Percentiles rank a stretch among this genome's conserved stretches.
These are phyloP conservation scores for Heliconius congener DNA, from an alignment of 1,140 invertebrate genomes.

Conservation along the genomic window DNA sequence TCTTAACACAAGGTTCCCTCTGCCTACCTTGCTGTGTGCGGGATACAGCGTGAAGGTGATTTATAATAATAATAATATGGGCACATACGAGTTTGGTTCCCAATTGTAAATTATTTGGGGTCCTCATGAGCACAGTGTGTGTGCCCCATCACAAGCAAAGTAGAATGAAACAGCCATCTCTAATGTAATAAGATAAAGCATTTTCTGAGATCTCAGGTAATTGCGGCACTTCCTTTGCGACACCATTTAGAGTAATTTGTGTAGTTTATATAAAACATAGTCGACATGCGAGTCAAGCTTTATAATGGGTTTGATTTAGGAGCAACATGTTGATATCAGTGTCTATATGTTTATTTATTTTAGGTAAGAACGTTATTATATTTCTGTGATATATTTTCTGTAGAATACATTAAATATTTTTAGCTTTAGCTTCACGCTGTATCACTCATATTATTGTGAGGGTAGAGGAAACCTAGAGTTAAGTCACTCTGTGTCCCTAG, in stretches of 20 bases:
- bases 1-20: too few relatives aligned
- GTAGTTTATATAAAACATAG: slow-evolving; percentile 70
- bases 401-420: too few relatives aligned
- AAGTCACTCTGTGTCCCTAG: too few relatives aligned
- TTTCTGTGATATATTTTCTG: neutral
- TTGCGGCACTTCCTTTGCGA: slow-evolving; percentile 65
- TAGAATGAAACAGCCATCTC: neutral
- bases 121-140: too few relatives aligned
- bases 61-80: too few relatives aligned
- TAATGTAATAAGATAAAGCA: slow-evolving; percentile 33
- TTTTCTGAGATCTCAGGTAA: slow-evolving; percentile 51
- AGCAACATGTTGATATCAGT: slow-evolving; percentile 50
- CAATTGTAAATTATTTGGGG: too few relatives aligned
- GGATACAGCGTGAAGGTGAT: too few relatives aligned
- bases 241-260: slow-evolving; percentile 73
- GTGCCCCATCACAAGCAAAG: neutral
- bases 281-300: slow-evolving; percentile 50
- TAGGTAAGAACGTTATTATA: slow-evolving; percentile 48
- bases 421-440: too few relatives aligned
- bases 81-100: too few relatives aligned
- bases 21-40: too few relatives aligned
- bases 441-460: too few relatives aligned
- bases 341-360: slow-evolving; percentile 50
- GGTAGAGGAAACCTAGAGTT: too few relatives aligned
- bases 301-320: slow-evolving; percentile 42